Evolutionary conservation across 23 tunicate species (phyloP).

Genomic region (Trididemnum clinides): DNA sequence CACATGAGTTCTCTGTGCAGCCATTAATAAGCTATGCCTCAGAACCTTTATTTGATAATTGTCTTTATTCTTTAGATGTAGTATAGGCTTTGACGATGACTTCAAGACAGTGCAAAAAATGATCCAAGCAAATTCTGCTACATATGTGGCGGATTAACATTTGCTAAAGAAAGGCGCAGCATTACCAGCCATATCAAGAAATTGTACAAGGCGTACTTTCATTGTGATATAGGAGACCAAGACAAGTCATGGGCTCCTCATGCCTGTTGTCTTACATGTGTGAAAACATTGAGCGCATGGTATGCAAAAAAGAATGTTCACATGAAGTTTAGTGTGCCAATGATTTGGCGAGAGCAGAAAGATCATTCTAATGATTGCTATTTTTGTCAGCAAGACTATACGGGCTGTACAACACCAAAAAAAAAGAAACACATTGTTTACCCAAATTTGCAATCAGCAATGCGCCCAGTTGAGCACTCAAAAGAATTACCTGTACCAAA

Average conservation of each 20-base stretch:
- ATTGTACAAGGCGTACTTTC: constrained; percentile 13
- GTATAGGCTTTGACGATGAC: constrained; percentile 1
- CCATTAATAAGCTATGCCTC: not conserved
- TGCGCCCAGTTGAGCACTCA: constrained; percentile 8
- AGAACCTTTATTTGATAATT: not conserved
- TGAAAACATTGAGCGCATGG: constrained; percentile 22
- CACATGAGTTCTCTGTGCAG: not conserved
- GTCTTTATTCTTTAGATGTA: not conserved
- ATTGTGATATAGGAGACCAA: constrained; percentile 21
- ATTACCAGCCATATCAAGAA: constrained; percentile 12
- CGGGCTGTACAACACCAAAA: not conserved
- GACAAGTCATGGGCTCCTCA: constrained; percentile 5
- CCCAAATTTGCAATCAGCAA: constrained; percentile 18
- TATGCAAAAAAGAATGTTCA: constrained; percentile 1
- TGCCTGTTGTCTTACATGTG: constrained; percentile 11
- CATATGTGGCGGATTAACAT: constrained; percentile 4
- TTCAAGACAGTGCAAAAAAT: constrained; percentile 16
- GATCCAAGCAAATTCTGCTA: constrained; percentile 13
- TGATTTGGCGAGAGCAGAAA: constrained; percentile 18
- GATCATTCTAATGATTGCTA: constrained; percentile 16
- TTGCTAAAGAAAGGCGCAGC: constrained; percentile 14
- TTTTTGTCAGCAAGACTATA: constrained; percentile 11
- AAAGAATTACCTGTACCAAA: constrained; percentile 16
- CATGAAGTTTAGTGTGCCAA: constrained; percentile 10
- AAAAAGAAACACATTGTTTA: constrained; percentile 5